These are phyloP conservation scores for Synanthedon vespiformis DNA, from an alignment of 2,888 invertebrate species.

Conservation along the genomic window DNA sequence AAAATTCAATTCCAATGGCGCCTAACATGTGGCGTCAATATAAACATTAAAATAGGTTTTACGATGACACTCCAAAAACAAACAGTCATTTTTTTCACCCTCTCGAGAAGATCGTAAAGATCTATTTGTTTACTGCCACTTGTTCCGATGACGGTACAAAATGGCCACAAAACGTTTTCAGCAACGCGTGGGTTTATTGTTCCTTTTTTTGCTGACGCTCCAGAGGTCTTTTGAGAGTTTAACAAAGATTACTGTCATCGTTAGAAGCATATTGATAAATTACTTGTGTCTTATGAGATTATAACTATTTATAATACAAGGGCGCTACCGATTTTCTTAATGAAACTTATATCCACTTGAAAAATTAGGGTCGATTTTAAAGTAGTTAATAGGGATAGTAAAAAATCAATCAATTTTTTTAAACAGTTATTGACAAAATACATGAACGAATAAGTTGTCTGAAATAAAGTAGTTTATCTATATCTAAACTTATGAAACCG, in stretches of 20 bases:
- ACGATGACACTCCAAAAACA: conserved; percentile 30
- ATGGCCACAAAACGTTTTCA: conserved; percentile 8
- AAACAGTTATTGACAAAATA: too few species aligned
- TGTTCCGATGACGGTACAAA: conserved; percentile 48
- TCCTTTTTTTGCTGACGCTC: background rate
- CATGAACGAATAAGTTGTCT: too few species aligned
- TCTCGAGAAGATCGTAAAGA: conserved; percentile 35
- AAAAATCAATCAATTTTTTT: too few species aligned
- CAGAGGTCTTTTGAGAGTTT: conserved; percentile 17
- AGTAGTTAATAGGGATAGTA: too few species aligned
- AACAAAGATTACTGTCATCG: conserved; percentile 17
- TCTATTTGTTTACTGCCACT: conserved; percentile 50
- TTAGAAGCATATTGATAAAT: background rate
- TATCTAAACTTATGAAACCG: too few species aligned
- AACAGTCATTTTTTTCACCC: conserved; percentile 35
- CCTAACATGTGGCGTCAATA: conserved; percentile 50
- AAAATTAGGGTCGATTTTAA: too few species aligned
- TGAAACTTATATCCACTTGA: too few species aligned
- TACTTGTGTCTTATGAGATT: background rate
- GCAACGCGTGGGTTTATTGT: background rate
- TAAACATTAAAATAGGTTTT: conserved; percentile 36
- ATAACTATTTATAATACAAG: too few species aligned
- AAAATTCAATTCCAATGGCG: conserved; percentile 50
- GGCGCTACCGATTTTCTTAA: too few species aligned
- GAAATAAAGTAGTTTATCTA: too few species aligned